These are phyloP conservation scores for Philopedon plagiatum DNA, from an alignment of 2,888 invertebrate genomes.

Conservation along the genomic window DNA sequence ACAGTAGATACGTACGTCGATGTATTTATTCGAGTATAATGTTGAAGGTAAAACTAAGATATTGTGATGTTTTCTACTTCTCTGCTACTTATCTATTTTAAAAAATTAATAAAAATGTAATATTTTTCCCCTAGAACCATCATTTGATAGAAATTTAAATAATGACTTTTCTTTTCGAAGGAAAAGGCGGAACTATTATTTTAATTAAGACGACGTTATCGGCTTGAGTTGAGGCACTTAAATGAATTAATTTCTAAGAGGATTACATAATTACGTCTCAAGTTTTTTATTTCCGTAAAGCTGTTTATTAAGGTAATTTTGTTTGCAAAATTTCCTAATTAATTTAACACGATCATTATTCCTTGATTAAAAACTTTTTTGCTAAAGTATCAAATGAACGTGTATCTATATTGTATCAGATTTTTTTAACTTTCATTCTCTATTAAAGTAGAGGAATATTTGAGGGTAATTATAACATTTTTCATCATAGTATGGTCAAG, in stretches of 20 bases:
- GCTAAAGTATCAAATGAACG: too few species aligned
- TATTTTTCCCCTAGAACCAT: slow-evolving; percentile 6
- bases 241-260: slow-evolving; percentile 40
- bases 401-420: too few species aligned
- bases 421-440: too few species aligned
- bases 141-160: slow-evolving; percentile 23
- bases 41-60: too few species aligned
- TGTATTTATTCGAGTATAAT: too few species aligned
- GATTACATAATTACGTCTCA: slow-evolving; percentile 22
- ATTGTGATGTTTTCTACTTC: too few species aligned
- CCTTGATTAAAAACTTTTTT: not conserved
- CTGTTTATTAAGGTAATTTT: slow-evolving; percentile 12
- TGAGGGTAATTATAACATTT: too few species aligned
- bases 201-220: slow-evolving; percentile 43
- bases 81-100: too few species aligned
- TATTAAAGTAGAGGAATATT: too few species aligned
- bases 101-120: slow-evolving; percentile 7
- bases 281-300: not conserved
- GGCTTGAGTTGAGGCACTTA: slow-evolving; percentile 37
- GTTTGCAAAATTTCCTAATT: not conserved
- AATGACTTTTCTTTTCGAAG: slow-evolving; percentile 24
- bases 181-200: slow-evolving; percentile 35
- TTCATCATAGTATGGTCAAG: too few species aligned
- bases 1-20: too few species aligned
- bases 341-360: not conserved